Conservation (phyloP, 2,888 invertebrate genomes). For the Lasioglossum villosulum region DNA sequence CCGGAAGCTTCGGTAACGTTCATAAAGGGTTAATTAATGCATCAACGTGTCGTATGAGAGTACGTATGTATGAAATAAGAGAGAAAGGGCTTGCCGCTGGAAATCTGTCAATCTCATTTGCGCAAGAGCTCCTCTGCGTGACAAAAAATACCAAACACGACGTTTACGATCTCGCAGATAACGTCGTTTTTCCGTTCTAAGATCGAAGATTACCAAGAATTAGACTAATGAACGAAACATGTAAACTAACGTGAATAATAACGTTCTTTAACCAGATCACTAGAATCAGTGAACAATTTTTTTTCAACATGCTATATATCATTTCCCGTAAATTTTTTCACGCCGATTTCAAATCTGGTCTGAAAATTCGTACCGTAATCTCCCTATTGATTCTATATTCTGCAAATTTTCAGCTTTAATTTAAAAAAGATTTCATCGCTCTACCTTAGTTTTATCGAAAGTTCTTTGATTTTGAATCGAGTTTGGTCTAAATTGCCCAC, state of each 20-base stretch:
- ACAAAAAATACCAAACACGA: constrained; percentile 4
- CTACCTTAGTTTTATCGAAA: no score
- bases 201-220: constrained; percentile 28
- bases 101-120: constrained; percentile 28
- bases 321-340: no score
- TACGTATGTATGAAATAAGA: neutral
- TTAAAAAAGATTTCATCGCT: no score
- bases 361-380: no score
- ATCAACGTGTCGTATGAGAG: neutral
- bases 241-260: neutral
- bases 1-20: neutral
- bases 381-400: no score
- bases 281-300: no score
- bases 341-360: no score
- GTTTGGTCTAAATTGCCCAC: no score
- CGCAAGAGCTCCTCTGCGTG: constrained; percentile 33
- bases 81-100: neutral
- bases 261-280: neutral
- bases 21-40: neutral
- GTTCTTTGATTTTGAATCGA: no score
- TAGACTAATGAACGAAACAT: constrained; percentile 36
- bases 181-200: constrained; percentile 12
- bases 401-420: no score
- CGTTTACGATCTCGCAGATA: constrained; percentile 6
- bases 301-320: no score